Base-by-base conservation (phyloP, 2,888 invertebrate species). In the Elysia crispata region DNA sequence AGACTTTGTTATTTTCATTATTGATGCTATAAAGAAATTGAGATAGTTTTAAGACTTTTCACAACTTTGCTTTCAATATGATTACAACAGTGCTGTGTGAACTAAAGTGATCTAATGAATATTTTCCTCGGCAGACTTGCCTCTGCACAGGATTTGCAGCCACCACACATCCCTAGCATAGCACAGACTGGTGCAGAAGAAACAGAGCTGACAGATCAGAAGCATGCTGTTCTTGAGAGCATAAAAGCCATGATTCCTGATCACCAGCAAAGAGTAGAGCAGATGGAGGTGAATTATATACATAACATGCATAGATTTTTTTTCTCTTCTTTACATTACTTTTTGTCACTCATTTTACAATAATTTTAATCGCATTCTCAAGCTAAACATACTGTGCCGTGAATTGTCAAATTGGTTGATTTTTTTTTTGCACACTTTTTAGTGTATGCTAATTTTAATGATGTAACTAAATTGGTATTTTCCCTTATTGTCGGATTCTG, bases 111-210 rank as follows among this genome's bases (percentile, higher is more conserved):
- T n/a, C n/a, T n/a, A n/a, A n/a, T n/a, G n/a, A n/a, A n/a, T n/a
- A n/a, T n/a, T n/a, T n/a, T n/a, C n/a, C n/a, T 62, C 67, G 77
- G 0, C 92, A 98, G 98, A 92, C 94, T 98, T 93, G 98, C 98
- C 66, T 97, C 97, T 92, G 98, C 98, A 66, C 98, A 98, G 94
- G 98, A 98, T 93, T 97, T 98, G 93, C 95, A 97, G 1, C 86
- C 89, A 11, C 86, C 86, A 8, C 83, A 84, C 20, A 85, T 88
- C 23, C 86, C 87, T 1, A 77, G 82, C 8, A 66, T 88, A 13
- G 82, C 85, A 0, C 66, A 83, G 33, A 83, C 83, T 25, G 74
- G 81, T 41, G 84, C 82, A 20, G 83, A 83, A 3, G 80, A 76
- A 33, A 82, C 85, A 13, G 85, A 85, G 0, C 85, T 84, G 1